Percentiles rank a stretch among this genome's conserved stretches.
These are phyloP conservation scores for Clostera curtula DNA, from an alignment of 2,888 invertebrate genomes.

Conservation along the genomic window DNA sequence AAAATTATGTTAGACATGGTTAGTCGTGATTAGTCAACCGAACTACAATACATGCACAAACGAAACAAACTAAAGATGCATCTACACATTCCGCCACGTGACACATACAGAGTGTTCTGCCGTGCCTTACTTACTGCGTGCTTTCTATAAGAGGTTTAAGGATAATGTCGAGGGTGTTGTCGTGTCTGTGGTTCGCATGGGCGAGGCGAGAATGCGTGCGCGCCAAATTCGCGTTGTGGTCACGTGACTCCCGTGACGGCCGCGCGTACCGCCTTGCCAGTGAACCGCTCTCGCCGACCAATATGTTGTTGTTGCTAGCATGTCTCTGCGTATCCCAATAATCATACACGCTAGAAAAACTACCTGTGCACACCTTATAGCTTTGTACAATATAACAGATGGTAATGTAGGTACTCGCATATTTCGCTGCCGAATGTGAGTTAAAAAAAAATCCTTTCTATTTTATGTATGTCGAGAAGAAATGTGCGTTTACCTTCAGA, in stretches of 20 bases:
- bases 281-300: slow-evolving; percentile 67
- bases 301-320: slow-evolving; percentile 76
- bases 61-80: slow-evolving; percentile 61
- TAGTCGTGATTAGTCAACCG: slow-evolving; percentile 48
- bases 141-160: slow-evolving; percentile 74
- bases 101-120: slow-evolving; percentile 44
- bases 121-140: slow-evolving; percentile 72
- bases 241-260: slow-evolving; percentile 48
- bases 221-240: slow-evolving; percentile 62
- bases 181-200: slow-evolving; percentile 48
- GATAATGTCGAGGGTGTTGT: slow-evolving; percentile 75
- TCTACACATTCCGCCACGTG: slow-evolving; percentile 62
- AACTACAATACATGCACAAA: slow-evolving; percentile 32
- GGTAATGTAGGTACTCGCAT: not conserved
- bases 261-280: slow-evolving; percentile 66
- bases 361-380: slow-evolving; percentile 46
- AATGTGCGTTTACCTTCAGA: too few species aligned
- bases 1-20: slow-evolving; percentile 32
- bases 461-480: too few species aligned
- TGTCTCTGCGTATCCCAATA: slow-evolving; percentile 73
- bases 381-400: slow-evolving; percentile 15
- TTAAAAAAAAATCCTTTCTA: too few species aligned
- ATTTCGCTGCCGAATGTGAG: too few species aligned
- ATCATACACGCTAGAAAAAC: slow-evolving; percentile 56
- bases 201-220: slow-evolving; percentile 58